These are phyloP conservation scores for Leucophenga montana DNA, from an alignment of 2,888 invertebrate species.

Conservation along the genomic window DNA sequence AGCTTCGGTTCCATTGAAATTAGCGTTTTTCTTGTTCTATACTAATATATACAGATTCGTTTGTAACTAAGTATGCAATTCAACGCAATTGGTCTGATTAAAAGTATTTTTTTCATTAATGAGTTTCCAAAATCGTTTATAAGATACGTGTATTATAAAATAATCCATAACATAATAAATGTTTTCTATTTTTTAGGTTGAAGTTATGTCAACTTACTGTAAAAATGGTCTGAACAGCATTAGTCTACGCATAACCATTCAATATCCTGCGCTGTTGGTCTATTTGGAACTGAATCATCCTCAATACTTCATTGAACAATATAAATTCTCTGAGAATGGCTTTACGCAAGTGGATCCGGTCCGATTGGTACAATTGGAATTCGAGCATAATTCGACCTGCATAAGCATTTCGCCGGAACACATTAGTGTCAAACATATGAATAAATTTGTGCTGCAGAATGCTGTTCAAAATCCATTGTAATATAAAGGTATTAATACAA, in stretches of 20 bases:
- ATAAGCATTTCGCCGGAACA: slow-evolving; percentile 50
- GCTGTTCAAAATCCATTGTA: neutral
- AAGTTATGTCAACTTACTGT: neutral
- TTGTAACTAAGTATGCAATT: too few relatives aligned
- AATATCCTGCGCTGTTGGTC: slow-evolving; percentile 68
- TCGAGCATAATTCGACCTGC: slow-evolving; percentile 45
- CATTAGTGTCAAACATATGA: slow-evolving; percentile 57
- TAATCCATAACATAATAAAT: too few relatives aligned
- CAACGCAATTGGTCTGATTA: too few relatives aligned
- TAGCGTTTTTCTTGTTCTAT: too few relatives aligned
- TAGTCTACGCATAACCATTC: slow-evolving; percentile 57
- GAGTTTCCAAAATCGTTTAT: too few relatives aligned
- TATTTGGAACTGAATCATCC: slow-evolving; percentile 66
- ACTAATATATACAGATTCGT: too few relatives aligned
- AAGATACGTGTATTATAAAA: too few relatives aligned
- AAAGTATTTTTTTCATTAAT: too few relatives aligned
- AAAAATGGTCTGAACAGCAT: slow-evolving; percentile 46
- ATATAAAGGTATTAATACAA: too few relatives aligned
- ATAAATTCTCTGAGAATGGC: slow-evolving; percentile 69
- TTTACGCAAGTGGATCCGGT: slow-evolving; percentile 68
- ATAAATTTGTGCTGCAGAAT: slow-evolving; percentile 57
- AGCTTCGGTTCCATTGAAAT: too few relatives aligned
- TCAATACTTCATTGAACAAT: slow-evolving; percentile 41
- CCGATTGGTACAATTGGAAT: slow-evolving; percentile 62
- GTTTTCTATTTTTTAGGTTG: slow-evolving; percentile 12